Percentiles rank a stretch among this genome's conserved stretches.
These are phyloP conservation scores for Plagodis pulveraria DNA, from an alignment of 2,888 invertebrate species.

Conservation along the genomic window DNA sequence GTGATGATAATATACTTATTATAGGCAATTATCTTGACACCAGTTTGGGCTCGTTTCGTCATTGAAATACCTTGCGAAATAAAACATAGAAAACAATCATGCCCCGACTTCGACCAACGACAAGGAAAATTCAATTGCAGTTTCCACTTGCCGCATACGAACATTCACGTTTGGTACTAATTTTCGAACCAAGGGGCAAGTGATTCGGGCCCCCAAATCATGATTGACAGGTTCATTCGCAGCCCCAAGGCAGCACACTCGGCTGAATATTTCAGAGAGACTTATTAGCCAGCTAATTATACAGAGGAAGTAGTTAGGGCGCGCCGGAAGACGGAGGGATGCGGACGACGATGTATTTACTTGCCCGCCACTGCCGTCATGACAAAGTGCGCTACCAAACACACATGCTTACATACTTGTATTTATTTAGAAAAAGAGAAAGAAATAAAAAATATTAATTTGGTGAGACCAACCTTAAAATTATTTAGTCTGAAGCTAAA, in stretches of 20 bases:
- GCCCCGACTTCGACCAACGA: no score
- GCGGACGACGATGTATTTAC: constrained; percentile 6
- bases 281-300: constrained; percentile 80
- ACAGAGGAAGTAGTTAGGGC: constrained; percentile 73
- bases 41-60: no score
- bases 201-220: constrained; percentile 56
- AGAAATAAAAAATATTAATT: no score
- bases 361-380: not conserved
- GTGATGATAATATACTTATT: no score
- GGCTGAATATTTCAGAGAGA: constrained; percentile 71
- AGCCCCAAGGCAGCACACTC: constrained; percentile 45
- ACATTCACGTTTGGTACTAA: not conserved
- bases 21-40: no score
- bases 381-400: not conserved
- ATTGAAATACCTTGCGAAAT: no score
- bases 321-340: constrained; percentile 49
- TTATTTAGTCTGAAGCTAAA: no score
- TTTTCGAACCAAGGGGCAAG: constrained; percentile 4
- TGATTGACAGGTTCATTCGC: constrained; percentile 70
- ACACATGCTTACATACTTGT: not conserved
- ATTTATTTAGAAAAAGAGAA: not conserved
- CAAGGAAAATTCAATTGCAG: no score
- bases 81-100: no score
- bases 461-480: not conserved
- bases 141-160: not conserved